Evolutionary conservation across 1,140 invertebrate genomes (phyloP), one percentile per base, ranked within the genome.

Genomic region (Dendrolimus kikuchii): DNA sequence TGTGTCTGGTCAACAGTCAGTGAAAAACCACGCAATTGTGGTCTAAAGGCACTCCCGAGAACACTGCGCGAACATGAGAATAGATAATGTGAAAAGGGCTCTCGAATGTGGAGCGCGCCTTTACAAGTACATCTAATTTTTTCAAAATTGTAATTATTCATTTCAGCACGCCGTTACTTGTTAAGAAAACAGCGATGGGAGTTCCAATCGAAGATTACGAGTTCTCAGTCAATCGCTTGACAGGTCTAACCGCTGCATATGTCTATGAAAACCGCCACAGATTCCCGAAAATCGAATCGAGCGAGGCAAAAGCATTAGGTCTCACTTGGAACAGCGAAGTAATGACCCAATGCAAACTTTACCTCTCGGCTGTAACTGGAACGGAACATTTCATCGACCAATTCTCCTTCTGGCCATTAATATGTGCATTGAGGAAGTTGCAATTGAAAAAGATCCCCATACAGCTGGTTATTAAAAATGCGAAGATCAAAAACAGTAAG

Each of bases 391-490:
- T 75, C 41, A 64, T 65, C 9, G 61, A 74, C 5, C 68, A 75
- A 38, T 82, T 82, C 47, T 47, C 55, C n/a, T 80, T 58, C 52
- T 82, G 63, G 57, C 79, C 79, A 4, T 47, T 82, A 5, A 8
- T 82, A 5, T 82, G 79, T 44, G 75, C 68, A 0, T 38, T 82
- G 5, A 68, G 67, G 9, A 82, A 78, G 59, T 57, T 74, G 8
- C 65, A 77, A 10, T 39, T 73, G 4, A 73, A 78, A 7, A 80
- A 78, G 53, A 72, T 80, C 6, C 66, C 68, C 1, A 4, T 62
- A 0, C 55, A 74, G 10, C 64, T 63, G 3, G 71, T 80, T 0
- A 10, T 78, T 1, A 78, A 78, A 54, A 71, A 77, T 9, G 74
- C 75, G 0, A 78, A 71, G 49, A 71, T 75, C 5, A 82, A 78